Base-by-base conservation (phyloP, 2,113 vertebrate genomes). In the Vicugna pacos region DNA sequence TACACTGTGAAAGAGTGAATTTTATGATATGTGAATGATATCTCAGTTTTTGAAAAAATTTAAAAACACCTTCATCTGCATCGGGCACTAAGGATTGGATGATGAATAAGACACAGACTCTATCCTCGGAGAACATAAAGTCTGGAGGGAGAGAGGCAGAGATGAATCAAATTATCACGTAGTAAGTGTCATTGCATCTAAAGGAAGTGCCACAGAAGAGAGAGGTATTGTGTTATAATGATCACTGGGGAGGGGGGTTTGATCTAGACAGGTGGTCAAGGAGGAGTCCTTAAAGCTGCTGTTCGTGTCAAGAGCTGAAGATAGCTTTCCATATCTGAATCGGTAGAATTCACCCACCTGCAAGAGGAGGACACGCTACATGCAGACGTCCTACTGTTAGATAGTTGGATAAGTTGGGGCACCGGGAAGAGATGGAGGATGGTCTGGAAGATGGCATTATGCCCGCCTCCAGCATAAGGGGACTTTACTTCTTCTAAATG, bases 221-320 rank as follows among this genome's bases (percentile, higher is more conserved):
- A 58, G n/a, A 38, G 2, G 4, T 19, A 12, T 9, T 15, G 32
- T 7, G 26, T 42, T 28, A 8, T 32, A 35, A n/a, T 17, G 42
- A 54, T 7, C 32, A 0, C 11, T 54, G 46, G 1, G 24, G 22
- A 32, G 4, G 26, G n/a, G 26, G 20, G 0, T 46, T 28, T 54
- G 35, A 30, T 60, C 24, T 26, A 60, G 60, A 11, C 26, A 12
- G 7, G 30, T 48, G 65, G 48, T 86, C 95, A 64, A 26, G 24
- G 8, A 50, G 42, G 42, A 65, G 15, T n/a, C 52, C 75, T 46
- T 42, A 13, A 42, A 19, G 58, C 19, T 32, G 46, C 35, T 15
- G 56, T 5, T 2, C 32, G 26, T 12, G 6, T 42, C 32, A 8
- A 24, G 35, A 60, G 46, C 73, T 70, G 86, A 58, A 92, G 10